phyloP scores from a whole-genome alignment of 2,888 invertebrate species.

The Lottia gigantea region DNA sequence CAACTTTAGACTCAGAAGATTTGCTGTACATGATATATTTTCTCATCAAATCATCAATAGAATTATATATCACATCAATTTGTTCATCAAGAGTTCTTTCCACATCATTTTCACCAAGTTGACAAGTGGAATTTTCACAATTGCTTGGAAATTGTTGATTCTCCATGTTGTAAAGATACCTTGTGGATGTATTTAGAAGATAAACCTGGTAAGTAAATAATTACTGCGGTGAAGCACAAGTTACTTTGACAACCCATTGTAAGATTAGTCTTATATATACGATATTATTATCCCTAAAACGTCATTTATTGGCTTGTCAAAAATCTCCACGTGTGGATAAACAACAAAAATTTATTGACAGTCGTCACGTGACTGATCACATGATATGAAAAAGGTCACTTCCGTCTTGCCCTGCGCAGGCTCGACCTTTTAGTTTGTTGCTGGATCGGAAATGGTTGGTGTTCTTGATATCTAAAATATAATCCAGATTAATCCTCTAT shows the following conservation, averaged over 20 bases:
- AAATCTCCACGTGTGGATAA: background rate
- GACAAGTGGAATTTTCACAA: background rate
- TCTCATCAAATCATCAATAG: conserved; percentile 45
- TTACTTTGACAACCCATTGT: background rate
- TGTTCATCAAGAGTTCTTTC: conserved; percentile 20
- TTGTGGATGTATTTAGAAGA: too few species aligned
- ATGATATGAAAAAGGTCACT: background rate
- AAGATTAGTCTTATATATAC: background rate
- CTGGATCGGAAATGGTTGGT: conserved; percentile 24
- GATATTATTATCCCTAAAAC: background rate
- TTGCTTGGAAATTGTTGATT: background rate
- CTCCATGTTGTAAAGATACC: background rate
- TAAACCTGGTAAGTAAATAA: too few species aligned
- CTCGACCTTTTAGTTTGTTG: conserved; percentile 12
- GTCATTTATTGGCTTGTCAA: conserved; percentile 3
- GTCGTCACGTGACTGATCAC: background rate
- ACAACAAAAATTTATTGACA: conserved; percentile 5
- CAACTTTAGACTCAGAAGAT: conserved; percentile 36
- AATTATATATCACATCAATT: conserved; percentile 24
- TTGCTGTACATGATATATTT: conserved; percentile 55
- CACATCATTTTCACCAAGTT: background rate
- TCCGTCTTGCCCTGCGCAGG: background rate
- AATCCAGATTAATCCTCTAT: too few species aligned
- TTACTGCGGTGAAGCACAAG: too few species aligned
- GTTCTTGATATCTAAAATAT: background rate